These are phyloP conservation scores for Smittia sp. DNA, from an alignment of 2,888 invertebrate genomes.

Conservation along the genomic window DNA sequence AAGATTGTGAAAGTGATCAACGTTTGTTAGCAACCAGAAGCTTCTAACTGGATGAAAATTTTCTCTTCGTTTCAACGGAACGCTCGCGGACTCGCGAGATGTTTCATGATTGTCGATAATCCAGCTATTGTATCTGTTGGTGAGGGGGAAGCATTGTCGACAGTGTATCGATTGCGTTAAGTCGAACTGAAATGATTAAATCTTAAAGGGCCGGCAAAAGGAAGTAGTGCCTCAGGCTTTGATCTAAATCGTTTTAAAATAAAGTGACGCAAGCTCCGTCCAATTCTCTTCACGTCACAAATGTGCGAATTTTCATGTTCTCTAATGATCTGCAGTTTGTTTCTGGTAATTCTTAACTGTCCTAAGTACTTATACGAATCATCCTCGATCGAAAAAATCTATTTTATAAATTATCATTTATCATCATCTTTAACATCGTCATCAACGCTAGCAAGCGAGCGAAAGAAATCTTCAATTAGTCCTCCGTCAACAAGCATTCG, in stretches of 20 bases:
- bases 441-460: background rate
- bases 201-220: no score
- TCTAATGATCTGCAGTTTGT: background rate
- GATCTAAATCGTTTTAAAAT: no score
- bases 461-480: background rate
- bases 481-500: constrained; percentile 2
- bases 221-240: no score
- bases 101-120: constrained; percentile 15
- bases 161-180: background rate
- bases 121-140: background rate
- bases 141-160: background rate
- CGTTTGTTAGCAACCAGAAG: background rate
- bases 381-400: constrained; percentile 12
- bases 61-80: background rate
- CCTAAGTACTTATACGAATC: constrained; percentile 38
- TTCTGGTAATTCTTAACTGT: constrained; percentile 34
- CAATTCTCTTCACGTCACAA: no score
- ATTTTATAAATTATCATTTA: constrained; percentile 38
- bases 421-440: constrained; percentile 27
- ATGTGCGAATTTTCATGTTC: no score
- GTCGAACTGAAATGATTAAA: background rate
- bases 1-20: background rate
- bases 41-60: background rate
- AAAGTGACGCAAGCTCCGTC: no score
- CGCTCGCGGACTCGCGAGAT: background rate